Conservation (phyloP, 1,140 invertebrate species). For the Cecropterus lyciades region DNA sequence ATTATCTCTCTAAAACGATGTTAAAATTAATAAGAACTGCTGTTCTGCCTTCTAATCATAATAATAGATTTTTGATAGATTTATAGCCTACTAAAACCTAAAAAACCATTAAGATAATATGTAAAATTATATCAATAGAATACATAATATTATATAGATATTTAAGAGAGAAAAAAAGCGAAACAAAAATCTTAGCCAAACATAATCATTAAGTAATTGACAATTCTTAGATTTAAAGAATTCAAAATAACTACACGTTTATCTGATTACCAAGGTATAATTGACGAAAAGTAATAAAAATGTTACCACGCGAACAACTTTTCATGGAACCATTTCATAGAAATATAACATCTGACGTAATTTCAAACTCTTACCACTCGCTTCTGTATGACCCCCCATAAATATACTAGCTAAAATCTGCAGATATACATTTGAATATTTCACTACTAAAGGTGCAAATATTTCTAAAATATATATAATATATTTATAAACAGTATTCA, state of each 20-base stretch:
- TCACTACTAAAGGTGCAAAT: conserved; percentile 82
- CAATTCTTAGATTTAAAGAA: conserved; percentile 82
- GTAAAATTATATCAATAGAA: conserved; percentile 16
- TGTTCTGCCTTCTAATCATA: conserved; percentile 2
- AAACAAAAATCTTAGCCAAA: conserved; percentile 55
- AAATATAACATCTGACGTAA: conserved; percentile 55
- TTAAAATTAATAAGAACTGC: conserved; percentile 8
- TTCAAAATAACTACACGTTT: conserved; percentile 77
- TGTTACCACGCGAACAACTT: conserved; percentile 57
- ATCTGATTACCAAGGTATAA: conserved; percentile 78
- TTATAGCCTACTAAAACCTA: conserved; percentile 23
- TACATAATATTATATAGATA: conserved; percentile 27
- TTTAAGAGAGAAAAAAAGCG: conserved; percentile 43
- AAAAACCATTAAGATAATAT: neutral
- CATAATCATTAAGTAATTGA: conserved; percentile 79
- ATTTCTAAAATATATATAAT: conserved; percentile 82
- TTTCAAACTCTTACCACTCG: conserved; percentile 46
- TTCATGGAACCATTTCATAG: conserved; percentile 55
- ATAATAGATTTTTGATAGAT: conserved; percentile 20
- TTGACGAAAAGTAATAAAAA: conserved; percentile 82
- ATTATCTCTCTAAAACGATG: neutral
- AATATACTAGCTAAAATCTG: conserved; percentile 75
- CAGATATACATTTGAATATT: conserved; percentile 78
- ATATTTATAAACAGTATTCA: conserved; percentile 75
- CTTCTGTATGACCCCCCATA: conserved; percentile 51